phyloP scores from a whole-genome alignment of 1,140 invertebrate genomes.

The Phymorhynchus buccinoides region DNA sequence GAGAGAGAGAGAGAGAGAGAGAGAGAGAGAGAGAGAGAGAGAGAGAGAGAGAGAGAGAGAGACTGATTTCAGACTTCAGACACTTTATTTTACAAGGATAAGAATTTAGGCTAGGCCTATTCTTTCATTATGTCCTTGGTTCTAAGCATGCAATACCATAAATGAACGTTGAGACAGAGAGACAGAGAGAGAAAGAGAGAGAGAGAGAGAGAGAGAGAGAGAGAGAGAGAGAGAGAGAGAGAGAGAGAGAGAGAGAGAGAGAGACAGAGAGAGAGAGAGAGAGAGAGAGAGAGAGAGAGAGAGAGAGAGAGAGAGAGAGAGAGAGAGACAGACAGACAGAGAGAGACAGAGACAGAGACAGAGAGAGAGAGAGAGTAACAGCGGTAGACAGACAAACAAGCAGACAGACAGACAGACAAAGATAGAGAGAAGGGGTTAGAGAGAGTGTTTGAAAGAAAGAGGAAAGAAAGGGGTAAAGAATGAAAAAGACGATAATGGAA shows the following conservation, averaged over 20 bases:
- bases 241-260: conserved; percentile 1
- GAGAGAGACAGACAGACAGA: background rate
- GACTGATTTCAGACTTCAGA: no score
- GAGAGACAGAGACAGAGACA: conserved; percentile 14
- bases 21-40: conserved; percentile 2
- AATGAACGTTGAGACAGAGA: no score
- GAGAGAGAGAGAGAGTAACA: background rate
- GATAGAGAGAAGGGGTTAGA: no score
- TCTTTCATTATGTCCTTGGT: no score
- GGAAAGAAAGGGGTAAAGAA: background rate
- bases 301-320: background rate
- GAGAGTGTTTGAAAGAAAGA: no score
- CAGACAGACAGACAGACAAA: no score
- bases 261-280: background rate
- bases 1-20: background rate
- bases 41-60: no score
- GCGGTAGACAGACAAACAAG: background rate
- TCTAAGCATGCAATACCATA: no score
- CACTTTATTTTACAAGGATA: no score
- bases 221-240: background rate
- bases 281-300: background rate
- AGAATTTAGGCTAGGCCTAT: no score
- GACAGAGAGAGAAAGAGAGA: no score
- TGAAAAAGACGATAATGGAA: background rate
- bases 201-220: background rate